A percentile compares a stretch with the other conserved stretches of the same genome.
Evolutionary conservation across 2,888 invertebrate genomes (phyloP).

Genomic region (Eucera pruinosa): DNA sequence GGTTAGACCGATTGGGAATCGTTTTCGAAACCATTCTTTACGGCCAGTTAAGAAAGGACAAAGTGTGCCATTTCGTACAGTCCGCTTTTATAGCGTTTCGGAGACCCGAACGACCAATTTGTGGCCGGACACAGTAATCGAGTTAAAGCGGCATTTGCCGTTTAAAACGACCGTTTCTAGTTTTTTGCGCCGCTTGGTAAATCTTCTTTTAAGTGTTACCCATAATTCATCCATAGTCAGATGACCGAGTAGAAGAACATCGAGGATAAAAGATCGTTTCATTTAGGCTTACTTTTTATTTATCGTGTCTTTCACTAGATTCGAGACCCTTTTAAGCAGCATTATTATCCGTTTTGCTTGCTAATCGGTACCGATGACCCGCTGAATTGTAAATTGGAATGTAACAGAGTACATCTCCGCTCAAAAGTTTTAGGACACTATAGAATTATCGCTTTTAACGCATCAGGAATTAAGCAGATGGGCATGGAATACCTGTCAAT

Average conservation of each 20-base stretch:
- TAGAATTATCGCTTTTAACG: no score
- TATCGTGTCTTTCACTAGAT: slow-evolving; percentile 34
- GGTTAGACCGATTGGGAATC: slow-evolving; percentile 6
- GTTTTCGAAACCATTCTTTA: slow-evolving; percentile 36
- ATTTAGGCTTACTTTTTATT: slow-evolving; percentile 49
- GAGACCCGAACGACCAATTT: slow-evolving; percentile 37
- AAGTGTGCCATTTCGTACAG: slow-evolving; percentile 35
- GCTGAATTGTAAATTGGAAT: neutral
- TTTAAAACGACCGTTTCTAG: slow-evolving; percentile 48
- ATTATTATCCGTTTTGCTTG: neutral
- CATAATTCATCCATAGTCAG: slow-evolving; percentile 54
- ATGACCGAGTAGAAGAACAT: slow-evolving; percentile 34
- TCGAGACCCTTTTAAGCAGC: slow-evolving; percentile 14
- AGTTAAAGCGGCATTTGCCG: slow-evolving; percentile 37
- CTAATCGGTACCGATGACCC: slow-evolving; percentile 6
- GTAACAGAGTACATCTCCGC: neutral
- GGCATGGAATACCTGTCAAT: no score
- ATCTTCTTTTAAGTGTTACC: slow-evolving; percentile 67
- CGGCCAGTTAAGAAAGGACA: slow-evolving; percentile 25
- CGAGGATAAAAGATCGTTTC: slow-evolving; percentile 30
- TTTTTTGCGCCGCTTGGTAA: slow-evolving; percentile 60
- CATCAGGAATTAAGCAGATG: no score
- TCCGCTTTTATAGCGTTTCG: slow-evolving; percentile 29
- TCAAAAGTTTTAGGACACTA: no score
- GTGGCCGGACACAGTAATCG: slow-evolving; percentile 46